Evolutionary conservation across 2,797 vertebrate genomes (phyloP).

Genomic region (Bovichtus variegatus): DNA sequence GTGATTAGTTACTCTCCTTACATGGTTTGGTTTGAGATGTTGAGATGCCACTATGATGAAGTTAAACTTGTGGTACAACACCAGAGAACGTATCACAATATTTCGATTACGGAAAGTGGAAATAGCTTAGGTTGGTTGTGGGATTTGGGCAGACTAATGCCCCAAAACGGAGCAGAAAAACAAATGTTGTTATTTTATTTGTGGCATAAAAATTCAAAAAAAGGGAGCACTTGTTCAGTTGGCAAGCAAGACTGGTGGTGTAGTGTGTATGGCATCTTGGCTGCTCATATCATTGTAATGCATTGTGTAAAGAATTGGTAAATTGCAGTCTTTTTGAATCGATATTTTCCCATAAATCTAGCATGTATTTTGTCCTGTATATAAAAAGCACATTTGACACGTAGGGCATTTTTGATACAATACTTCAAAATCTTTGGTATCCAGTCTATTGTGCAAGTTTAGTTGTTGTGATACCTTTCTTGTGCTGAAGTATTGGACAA

Average conservation of each 20-base stretch:
- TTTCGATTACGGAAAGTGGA: conserved; percentile 9
- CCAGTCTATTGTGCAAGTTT: conserved; percentile 34
- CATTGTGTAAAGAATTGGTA: neutral
- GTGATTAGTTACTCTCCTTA: neutral
- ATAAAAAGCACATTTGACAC: conserved; percentile 23
- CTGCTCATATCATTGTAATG: neutral
- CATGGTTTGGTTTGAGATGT: neutral
- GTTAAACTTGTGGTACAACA: neutral
- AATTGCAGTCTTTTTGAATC: neutral
- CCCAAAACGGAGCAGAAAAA: conserved; percentile 3
- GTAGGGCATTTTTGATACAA: conserved; percentile 16
- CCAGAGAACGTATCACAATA: neutral
- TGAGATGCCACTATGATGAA: neutral
- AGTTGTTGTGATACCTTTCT: conserved; percentile 38
- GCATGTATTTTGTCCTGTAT: conserved; percentile 5
- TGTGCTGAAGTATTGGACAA: conserved; percentile 36
- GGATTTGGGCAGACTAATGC: conserved; percentile 2
- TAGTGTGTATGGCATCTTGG: neutral
- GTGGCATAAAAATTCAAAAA: neutral
- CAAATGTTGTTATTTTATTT: neutral
- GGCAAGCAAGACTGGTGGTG: neutral
- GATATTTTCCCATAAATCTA: conserved; percentile 4
- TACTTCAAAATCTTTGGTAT: conserved; percentile 59
- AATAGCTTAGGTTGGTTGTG: neutral
- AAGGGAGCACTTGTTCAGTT: neutral